Conservation (phyloP, 2,888 invertebrate species). For the Cryptocephalus primarius region DNA sequence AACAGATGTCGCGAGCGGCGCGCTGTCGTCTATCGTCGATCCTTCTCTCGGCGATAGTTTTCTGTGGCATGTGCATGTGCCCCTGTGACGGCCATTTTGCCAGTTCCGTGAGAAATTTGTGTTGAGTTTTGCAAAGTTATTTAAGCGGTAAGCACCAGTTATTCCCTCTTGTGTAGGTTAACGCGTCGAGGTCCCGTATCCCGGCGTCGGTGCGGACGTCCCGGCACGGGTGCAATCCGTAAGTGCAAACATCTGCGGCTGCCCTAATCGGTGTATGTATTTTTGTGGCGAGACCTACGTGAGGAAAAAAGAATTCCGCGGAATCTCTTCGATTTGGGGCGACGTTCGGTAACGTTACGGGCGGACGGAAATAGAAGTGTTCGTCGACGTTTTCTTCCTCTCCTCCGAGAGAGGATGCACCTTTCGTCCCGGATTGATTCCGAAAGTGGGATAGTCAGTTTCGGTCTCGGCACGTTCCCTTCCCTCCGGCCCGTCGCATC, state of each 20-base stretch:
- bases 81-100: slow-evolving; percentile 59
- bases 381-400: too few relatives aligned
- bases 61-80: slow-evolving; percentile 58
- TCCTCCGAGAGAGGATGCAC: too few relatives aligned
- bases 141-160: slow-evolving; percentile 44
- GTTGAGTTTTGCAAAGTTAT: slow-evolving; percentile 48
- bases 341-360: too few relatives aligned
- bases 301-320: too few relatives aligned
- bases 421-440: too few relatives aligned
- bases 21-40: slow-evolving; percentile 18
- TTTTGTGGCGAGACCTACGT: too few relatives aligned
- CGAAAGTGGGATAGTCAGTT: too few relatives aligned
- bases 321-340: too few relatives aligned
- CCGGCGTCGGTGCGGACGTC: slow-evolving; percentile 18
- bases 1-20: slow-evolving; percentile 23
- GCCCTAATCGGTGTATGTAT: slow-evolving; percentile 14
- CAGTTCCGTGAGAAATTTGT: slow-evolving; percentile 54
- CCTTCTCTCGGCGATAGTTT: slow-evolving; percentile 26
- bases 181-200: slow-evolving; percentile 17
- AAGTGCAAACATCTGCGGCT: slow-evolving; percentile 25
- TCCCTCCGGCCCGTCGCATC: too few relatives aligned
- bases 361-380: too few relatives aligned
- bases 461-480: too few relatives aligned
- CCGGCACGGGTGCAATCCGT: slow-evolving; percentile 16
- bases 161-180: slow-evolving; percentile 22